Evolutionary conservation across 2,797 vertebrate species (phyloP).

Genomic region (Antennarius maculatus): DNA sequence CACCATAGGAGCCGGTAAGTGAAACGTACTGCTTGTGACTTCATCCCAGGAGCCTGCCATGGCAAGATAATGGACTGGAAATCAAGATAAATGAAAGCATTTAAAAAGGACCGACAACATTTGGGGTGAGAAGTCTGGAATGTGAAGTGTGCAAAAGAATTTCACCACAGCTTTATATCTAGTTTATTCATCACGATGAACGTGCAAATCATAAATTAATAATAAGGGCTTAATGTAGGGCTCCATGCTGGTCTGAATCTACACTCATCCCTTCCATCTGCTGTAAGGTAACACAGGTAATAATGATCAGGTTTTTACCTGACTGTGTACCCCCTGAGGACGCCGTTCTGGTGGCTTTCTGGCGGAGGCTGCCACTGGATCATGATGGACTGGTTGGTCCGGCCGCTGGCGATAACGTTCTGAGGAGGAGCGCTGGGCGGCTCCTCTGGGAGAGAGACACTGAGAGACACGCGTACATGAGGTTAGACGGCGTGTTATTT

Average conservation of each 20-base stretch:
- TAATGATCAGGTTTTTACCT: slow-evolving; percentile 75
- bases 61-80: slow-evolving; percentile 4
- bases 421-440: slow-evolving; percentile 93
- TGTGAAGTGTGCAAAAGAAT: neutral
- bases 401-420: slow-evolving; percentile 94
- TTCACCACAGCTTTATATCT: no score
- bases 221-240: no score
- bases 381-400: slow-evolving; percentile 99
- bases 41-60: neutral
- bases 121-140: neutral
- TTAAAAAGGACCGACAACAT: neutral
- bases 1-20: neutral
- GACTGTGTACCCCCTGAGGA: slow-evolving; percentile 91
- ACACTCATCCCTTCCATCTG: neutral
- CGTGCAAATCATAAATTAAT: no score
- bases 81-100: neutral
- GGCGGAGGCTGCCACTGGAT: slow-evolving; percentile 97
- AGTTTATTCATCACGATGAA: no score
- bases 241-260: neutral
- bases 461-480: slow-evolving; percentile 77
- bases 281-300: neutral
- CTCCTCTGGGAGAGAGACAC: slow-evolving; percentile 94
- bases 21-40: neutral
- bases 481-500: neutral
- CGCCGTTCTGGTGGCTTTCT: slow-evolving; percentile 94